These are phyloP conservation scores for Cheilinus undulatus DNA, from an alignment of 2,113 vertebrate species.

Conservation along the genomic window DNA sequence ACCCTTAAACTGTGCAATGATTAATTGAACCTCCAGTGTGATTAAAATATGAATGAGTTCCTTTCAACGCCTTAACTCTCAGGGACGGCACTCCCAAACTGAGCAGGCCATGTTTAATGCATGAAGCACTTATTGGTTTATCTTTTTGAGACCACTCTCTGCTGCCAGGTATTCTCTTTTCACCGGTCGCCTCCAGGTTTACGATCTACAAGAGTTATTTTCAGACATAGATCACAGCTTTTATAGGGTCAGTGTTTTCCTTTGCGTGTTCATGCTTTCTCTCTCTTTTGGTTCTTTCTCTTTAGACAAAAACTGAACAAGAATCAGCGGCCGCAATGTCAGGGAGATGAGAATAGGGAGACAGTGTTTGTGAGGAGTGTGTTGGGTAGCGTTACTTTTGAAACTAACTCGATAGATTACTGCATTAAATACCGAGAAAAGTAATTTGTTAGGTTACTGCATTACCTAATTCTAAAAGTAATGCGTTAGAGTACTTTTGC, in stretches of 20 bases:
- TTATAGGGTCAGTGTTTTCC: not conserved
- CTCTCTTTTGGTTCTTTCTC: not conserved
- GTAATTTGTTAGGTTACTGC: too few species aligned
- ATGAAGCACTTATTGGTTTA: conserved; percentile 74
- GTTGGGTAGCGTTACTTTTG: too few species aligned
- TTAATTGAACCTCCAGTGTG: conserved; percentile 78
- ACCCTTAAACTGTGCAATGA: conserved; percentile 75
- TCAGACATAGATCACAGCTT: not conserved
- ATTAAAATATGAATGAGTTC: conserved; percentile 81
- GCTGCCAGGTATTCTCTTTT: conserved; percentile 46
- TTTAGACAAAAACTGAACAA: not conserved
- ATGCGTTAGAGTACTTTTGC: too few species aligned
- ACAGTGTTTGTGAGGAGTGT: too few species aligned
- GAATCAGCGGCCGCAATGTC: not conserved
- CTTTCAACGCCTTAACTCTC: conserved; percentile 72
- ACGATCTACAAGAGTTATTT: conserved; percentile 11
- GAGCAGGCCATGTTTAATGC: conserved; percentile 71
- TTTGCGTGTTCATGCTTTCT: not conserved
- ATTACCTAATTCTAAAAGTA: too few species aligned
- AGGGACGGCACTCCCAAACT: conserved; percentile 57
- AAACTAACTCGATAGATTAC: too few species aligned
- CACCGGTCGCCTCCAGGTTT: not conserved
- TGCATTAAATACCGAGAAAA: too few species aligned
- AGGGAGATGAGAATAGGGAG: too few species aligned
- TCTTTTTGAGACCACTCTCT: conserved; percentile 45